Percentiles rank a stretch among this genome's conserved stretches.
Conservation (phyloP, 2,113 vertebrate genomes). For the Festucalex cinctus region DNA sequence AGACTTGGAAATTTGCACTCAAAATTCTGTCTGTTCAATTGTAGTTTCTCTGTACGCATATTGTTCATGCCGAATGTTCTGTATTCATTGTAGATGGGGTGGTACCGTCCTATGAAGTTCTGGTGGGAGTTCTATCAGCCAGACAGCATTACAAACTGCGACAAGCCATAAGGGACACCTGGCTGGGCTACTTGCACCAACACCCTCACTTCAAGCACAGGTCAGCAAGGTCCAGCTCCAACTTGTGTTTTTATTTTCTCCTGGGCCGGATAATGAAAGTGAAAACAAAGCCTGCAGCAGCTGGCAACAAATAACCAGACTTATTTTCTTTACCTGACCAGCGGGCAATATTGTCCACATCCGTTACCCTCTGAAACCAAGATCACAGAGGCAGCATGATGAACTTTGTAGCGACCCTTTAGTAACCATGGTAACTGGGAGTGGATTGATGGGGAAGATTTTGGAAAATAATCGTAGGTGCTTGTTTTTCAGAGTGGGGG, state of each 20-base stretch:
- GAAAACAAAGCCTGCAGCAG: slow-evolving; percentile 32
- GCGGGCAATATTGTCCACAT: slow-evolving; percentile 33
- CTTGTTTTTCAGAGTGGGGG: slow-evolving; percentile 81
- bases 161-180: slow-evolving; percentile 85
- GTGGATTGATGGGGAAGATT: slow-evolving; percentile 39
- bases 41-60: no score
- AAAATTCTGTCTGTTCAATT: not conserved
- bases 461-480: slow-evolving; percentile 32
- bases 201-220: slow-evolving; percentile 80
- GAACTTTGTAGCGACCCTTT: slow-evolving; percentile 54
- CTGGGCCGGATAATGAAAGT: slow-evolving; percentile 9
- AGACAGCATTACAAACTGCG: slow-evolving; percentile 85
- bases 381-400: slow-evolving; percentile 49
- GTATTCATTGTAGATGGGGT: slow-evolving; percentile 52
- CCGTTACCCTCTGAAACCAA: slow-evolving; percentile 35
- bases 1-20: not conserved
- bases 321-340: slow-evolving; percentile 42
- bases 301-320: slow-evolving; percentile 15
- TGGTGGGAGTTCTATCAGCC: slow-evolving; percentile 92
- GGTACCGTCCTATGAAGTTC: slow-evolving; percentile 74
- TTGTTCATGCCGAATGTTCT: not conserved
- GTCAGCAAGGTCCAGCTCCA: slow-evolving; percentile 60
- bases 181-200: slow-evolving; percentile 82
- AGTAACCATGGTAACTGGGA: slow-evolving; percentile 62
- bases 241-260: slow-evolving; percentile 6